Evolutionary conservation across 1,140 invertebrate species (phyloP), one percentile per base, ranked within the genome.

Genomic region (Lethrus apterus): DNA sequence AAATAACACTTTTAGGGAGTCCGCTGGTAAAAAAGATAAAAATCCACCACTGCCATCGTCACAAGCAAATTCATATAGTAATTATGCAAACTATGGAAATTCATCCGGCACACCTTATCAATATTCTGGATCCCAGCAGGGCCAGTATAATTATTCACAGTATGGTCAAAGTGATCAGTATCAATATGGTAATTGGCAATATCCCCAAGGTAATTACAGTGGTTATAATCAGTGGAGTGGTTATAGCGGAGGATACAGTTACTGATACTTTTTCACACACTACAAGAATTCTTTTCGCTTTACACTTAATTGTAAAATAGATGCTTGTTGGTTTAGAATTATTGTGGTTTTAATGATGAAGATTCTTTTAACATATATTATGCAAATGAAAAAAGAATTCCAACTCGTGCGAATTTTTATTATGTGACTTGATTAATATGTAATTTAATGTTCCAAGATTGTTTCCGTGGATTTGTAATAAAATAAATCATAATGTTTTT

Each of bases 141-240:
- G 68, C 48, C 73, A 72, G 30, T 78, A 78, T 44, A 73, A 70
- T 50, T 70, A 74, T 29, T 68, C 70, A 40, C 76, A 78, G 44
- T 78, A 72, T 50, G 56, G 77, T 13, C 73, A 78, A 52, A 70
- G 73, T 46, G 78, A 79, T 51, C 78, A 80, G 17, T 80, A 79
- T 54, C 72, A 75, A 49, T 83, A 83, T 48, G 80, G 79, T 57
- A 80, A 80, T 54, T 83, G 80, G 80, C 74, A 77, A 41, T 80
- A 81, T 44, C 73, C 76, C 2, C 78, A 81, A 52, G 68, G 76
- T 21, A 70, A 73, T 30, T 78, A 80, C 38, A 70, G 75, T n/a
- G 70, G 75, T 15, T 81, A 81, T 50, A 79, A 79, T 55, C 80
- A 82, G 44, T 83, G 80, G 80, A 76, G 79, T 32, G 63, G 69